Base-by-base conservation (phyloP, 2,797 vertebrate species). In the Fundulus diaphanus region DNA sequence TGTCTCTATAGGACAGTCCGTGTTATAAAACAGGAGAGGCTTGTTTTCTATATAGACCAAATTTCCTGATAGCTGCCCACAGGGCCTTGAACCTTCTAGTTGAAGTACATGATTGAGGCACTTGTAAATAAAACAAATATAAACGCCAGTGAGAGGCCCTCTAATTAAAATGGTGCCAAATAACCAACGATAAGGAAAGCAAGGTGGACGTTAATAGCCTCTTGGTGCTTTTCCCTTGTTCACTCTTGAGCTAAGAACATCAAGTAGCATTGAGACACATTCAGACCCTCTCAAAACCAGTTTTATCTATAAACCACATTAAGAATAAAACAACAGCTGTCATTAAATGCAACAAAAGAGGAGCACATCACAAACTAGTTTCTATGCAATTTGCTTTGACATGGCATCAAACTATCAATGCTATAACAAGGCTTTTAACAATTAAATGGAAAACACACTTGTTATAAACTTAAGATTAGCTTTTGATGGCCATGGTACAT, bases 161-260 rank as follows among this genome's bases (percentile, higher is more conserved):
- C 81, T 91, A 89, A 93, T 93, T 92, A 89, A 91, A 90, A 90
- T 42, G 24, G 56, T 82, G 68, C 76, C 67, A 80, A 89, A 89
- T 90, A 89, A 84, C 80, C 73, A 80, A 75, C 16, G 54, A 88
- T 87, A 92, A 87, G 85, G 82, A 86, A 88, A 83, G 72, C 74
- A 80, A 88, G 86, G 86, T 85, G 87, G 77, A 84, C 79, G 73
- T 85, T 85, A 90, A 90, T 57, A 76, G 85, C 82, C 84, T 82
- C 78, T 90, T 78, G 74, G 86, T 85, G 69, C 15, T n/a, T 88
- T 87, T 82, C 75, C 72, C 77, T 86, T 82, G 69, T 63, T 78
- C 72, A 74, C 83, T 85, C 85, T 88, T 61, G 33, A 70, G 78
- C 63, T 59, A 65, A 89, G 79, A 71, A 77, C 48, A 35, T 87